Conservation (phyloP, 2,797 vertebrate species). For the Sparidentex hasta region DNA sequence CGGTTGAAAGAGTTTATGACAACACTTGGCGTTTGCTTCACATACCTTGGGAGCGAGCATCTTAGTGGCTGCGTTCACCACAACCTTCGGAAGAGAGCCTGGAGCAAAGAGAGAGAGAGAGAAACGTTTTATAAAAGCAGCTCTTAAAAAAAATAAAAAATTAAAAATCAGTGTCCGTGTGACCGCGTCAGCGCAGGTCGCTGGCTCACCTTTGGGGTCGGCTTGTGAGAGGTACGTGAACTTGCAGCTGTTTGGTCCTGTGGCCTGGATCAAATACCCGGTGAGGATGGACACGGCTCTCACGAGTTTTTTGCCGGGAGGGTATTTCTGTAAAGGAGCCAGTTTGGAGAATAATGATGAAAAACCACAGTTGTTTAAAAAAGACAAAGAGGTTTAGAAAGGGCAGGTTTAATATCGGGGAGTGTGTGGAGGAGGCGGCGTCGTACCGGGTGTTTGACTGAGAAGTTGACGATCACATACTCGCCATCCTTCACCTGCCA, state of each 20-base stretch:
- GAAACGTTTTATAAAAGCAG: not conserved
- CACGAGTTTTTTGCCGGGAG: constrained; percentile 80
- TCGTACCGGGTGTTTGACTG: constrained; percentile 86
- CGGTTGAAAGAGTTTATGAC: not conserved
- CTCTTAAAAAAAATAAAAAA: constrained; percentile 2
- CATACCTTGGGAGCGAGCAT: constrained; percentile 86
- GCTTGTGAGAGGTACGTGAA: constrained; percentile 90
- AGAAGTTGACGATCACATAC: constrained; percentile 85
- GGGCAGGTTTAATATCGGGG: not conserved
- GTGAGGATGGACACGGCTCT: constrained; percentile 88
- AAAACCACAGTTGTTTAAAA: not conserved
- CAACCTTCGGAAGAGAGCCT: constrained; percentile 90
- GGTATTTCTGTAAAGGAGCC: constrained; percentile 77
- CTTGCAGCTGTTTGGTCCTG: constrained; percentile 84
- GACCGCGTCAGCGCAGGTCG: not conserved
- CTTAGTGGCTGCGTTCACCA: constrained; percentile 88
- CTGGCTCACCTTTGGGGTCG: constrained; percentile 87
- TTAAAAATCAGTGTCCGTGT: not conserved
- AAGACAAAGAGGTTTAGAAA: not conserved
- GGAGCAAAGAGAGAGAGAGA: constrained; percentile 14
- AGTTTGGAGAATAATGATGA: not conserved
- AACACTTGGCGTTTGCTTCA: not conserved
- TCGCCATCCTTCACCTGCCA: constrained; percentile 83
- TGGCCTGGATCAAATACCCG: constrained; percentile 85
- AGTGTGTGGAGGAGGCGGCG: constrained; percentile 23